Evolutionary conservation across 2,113 vertebrate genomes (phyloP), one percentile per base, ranked within the genome.

Genomic region (Antennarius striatus): DNA sequence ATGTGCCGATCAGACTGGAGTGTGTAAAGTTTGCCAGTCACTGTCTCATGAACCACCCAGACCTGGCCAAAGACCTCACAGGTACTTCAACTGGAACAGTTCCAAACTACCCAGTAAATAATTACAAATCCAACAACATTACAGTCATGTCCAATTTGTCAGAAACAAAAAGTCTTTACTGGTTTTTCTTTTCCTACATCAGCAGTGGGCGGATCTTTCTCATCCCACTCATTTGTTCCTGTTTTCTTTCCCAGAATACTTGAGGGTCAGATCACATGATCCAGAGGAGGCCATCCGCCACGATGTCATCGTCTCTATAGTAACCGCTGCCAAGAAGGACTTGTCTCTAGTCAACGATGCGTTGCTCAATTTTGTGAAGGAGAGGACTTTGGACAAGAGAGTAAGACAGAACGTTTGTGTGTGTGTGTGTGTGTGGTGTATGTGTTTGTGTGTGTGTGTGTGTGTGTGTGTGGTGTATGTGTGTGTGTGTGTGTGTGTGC

Each of bases 11-110:
- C 84, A 94, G 98, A 63, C 93, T 99, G 86, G 98, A 99, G 82
- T 99, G 98, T 91, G 98, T 99, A 36, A 99, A 99, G 88, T 99
- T 99, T 83, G 98, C 97, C 71, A 99, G 97, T 83, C 97, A 99
- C 81, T 98, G 96, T 85, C 94, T 99, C 79, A 98, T 98, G 96
- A 99, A 99, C 88, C 98, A 99, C 79, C 98, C 98, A 0, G 98
- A 99, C 87, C 84, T 99, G 86, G 97, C 98, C 70, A 99, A 98
- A 92, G 97, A 99, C 85, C 94, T 99, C 84, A 99, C 98, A 92
- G 89, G 90, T 90, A 78, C 53, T 28, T 30, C 17, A 45, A 13
- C 22, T 47, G 1, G 5, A n/a, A 29, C 2, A 39, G 12, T 42
- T 1, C 5, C 7, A 36, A 36, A 7, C 32, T 5, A 36, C 32